These are phyloP conservation scores for Cerastoderma edule DNA, from an alignment of 2,888 invertebrate genomes.

Conservation along the genomic window DNA sequence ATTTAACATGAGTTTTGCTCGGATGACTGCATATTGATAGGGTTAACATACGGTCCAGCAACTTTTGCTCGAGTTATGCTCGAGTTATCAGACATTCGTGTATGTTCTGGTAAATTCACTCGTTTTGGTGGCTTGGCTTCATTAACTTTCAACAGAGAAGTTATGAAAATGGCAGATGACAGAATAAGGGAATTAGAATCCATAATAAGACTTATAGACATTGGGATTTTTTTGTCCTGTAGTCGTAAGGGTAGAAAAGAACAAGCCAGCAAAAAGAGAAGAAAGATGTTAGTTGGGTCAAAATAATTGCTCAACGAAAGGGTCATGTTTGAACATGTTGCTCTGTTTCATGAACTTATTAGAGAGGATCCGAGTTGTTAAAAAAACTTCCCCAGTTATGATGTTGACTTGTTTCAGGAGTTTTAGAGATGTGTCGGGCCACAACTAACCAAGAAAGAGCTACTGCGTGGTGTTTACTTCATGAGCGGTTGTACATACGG, in stretches of 20 bases:
- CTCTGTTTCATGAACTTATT: slow-evolving; percentile 23
- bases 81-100: slow-evolving; percentile 24
- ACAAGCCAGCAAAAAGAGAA: slow-evolving; percentile 26
- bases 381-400: slow-evolving; percentile 37
- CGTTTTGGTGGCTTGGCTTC: slow-evolving; percentile 18
- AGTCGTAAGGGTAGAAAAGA: slow-evolving; percentile 20
- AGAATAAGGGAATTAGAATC: slow-evolving; percentile 25
- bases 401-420: slow-evolving; percentile 43
- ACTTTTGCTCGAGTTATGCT: slow-evolving; percentile 11
- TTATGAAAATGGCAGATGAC: slow-evolving; percentile 24
- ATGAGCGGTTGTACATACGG: too few species aligned
- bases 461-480: too few species aligned
- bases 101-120: slow-evolving; percentile 26
- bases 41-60: too few species aligned
- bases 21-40: too few species aligned
- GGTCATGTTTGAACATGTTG: slow-evolving; percentile 17
- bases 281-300: slow-evolving; percentile 27
- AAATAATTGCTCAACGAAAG: too few species aligned
- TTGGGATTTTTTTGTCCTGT: slow-evolving; percentile 25
- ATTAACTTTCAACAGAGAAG: slow-evolving; percentile 24
- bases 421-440: slow-evolving; percentile 43
- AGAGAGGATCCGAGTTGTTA: slow-evolving; percentile 38
- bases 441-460: too few species aligned
- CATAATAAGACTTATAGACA: slow-evolving; percentile 22
- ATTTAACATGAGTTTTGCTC: too few species aligned